phyloP scores from a whole-genome alignment of 2,888 invertebrate species.

The Agrochola litura region DNA sequence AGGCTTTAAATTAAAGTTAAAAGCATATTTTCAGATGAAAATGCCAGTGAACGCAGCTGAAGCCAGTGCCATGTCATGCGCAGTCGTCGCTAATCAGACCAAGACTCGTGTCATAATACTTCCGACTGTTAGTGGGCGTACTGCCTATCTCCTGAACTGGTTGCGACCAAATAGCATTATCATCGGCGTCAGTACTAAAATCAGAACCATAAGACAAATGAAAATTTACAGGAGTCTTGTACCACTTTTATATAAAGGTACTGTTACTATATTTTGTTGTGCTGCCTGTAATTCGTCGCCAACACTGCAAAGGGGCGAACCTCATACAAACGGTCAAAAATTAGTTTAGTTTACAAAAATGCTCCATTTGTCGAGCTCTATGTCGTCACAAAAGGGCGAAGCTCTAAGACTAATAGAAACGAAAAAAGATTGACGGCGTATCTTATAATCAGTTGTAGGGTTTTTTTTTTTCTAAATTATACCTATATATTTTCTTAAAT shows the following conservation, averaged over 20 bases:
- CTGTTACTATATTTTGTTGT: neutral
- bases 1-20: neutral
- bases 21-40: constrained; percentile 69
- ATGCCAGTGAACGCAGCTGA: constrained; percentile 83
- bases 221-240: constrained; percentile 91
- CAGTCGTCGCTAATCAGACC: constrained; percentile 72
- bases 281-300: no score
- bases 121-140: constrained; percentile 91
- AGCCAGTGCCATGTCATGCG: constrained; percentile 77
- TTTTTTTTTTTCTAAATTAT: no score
- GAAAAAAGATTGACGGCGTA: no score
- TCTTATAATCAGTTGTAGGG: no score
- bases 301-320: no score
- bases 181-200: constrained; percentile 91
- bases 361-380: no score
- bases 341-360: no score
- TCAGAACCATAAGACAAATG: constrained; percentile 90
- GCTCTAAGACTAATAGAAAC: no score
- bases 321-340: no score
- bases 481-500: no score
- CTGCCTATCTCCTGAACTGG: constrained; percentile 91
- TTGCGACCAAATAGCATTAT: constrained; percentile 92
- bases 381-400: no score
- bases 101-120: constrained; percentile 90
- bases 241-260: constrained; percentile 90